These are phyloP conservation scores for Ophioderma brevispina DNA, from an alignment of 35 echinoderm and acorn worm genomes.

Conservation along the genomic window DNA sequence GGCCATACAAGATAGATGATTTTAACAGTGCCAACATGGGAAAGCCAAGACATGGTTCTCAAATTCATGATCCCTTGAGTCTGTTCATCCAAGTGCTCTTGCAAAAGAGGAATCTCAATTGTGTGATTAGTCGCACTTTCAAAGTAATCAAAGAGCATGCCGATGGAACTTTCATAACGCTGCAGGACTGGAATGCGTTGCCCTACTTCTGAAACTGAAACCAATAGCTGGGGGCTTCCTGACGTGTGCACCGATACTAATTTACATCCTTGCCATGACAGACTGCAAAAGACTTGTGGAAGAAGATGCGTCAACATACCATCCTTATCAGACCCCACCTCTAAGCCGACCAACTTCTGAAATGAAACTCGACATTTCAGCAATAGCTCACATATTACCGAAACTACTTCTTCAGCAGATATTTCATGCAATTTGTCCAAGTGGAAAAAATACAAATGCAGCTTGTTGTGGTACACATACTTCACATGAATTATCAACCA, in stretches of 20 bases:
- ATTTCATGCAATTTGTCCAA: background rate
- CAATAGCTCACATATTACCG: background rate
- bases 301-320: background rate
- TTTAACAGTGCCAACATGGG: background rate
- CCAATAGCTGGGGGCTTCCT: background rate
- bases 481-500: background rate
- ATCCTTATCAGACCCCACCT: background rate
- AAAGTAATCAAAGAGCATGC: background rate
- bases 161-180: background rate
- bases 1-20: background rate
- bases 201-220: background rate
- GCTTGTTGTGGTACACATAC: background rate
- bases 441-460: background rate
- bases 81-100: background rate
- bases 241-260: background rate
- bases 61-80: background rate
- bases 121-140: background rate
- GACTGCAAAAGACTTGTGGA: background rate
- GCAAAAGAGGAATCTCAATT: background rate
- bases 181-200: background rate
- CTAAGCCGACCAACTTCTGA: background rate
- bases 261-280: background rate
- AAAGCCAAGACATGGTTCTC: background rate
- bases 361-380: background rate
- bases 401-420: background rate